phyloP scores from a whole-genome alignment of 2,888 invertebrate species.

The Oxycera nigricornis region DNA sequence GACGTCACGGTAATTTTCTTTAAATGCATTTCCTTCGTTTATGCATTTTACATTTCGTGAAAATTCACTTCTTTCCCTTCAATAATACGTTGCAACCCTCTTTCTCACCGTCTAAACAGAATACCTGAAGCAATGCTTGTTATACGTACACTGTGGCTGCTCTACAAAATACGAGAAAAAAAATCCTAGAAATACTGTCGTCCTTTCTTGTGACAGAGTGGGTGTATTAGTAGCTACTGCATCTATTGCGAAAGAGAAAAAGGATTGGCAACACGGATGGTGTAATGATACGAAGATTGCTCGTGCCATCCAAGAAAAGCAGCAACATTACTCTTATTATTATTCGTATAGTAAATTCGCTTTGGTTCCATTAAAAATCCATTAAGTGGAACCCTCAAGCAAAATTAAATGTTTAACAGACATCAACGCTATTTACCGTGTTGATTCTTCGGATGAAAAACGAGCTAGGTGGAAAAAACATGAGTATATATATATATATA shows the following conservation, averaged over 20 bases:
- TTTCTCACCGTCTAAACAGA: background rate
- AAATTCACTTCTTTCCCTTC: background rate
- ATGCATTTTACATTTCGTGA: no score
- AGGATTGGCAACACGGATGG: no score
- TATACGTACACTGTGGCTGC: background rate
- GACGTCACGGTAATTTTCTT: background rate
- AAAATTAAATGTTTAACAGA: constrained; percentile 32
- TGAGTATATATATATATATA: no score
- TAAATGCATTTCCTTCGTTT: background rate
- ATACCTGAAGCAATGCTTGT: background rate
- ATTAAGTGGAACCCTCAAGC: constrained; percentile 35
- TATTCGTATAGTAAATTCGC: background rate
- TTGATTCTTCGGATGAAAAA: background rate
- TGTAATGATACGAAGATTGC: background rate
- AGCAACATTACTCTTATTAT: constrained; percentile 8
- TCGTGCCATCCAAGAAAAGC: background rate
- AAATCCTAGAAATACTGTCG: background rate
- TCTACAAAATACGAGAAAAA: background rate
- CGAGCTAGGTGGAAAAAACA: no score
- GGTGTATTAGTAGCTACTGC: constrained; percentile 10
- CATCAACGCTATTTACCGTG: constrained; percentile 4
- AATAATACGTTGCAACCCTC: background rate
- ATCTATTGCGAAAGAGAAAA: no score
- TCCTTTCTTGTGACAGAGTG: background rate
- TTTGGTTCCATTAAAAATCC: constrained; percentile 31